Percentiles rank a stretch among this genome's conserved stretches.
These are phyloP conservation scores for Baccha elongata DNA, from an alignment of 2,888 invertebrate species.

Conservation along the genomic window DNA sequence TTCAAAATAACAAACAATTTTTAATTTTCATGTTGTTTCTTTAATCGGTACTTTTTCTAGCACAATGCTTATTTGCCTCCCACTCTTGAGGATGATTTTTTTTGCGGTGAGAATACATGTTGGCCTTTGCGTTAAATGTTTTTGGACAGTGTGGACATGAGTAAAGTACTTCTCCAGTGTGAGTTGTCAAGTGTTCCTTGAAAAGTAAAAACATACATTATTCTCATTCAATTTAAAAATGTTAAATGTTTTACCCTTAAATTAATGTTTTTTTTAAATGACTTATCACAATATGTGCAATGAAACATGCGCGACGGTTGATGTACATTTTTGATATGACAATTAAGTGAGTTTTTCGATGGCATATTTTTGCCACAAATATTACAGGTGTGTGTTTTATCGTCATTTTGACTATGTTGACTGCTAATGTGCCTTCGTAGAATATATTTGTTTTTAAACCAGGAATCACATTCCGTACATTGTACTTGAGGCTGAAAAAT, in stretches of 20 bases:
- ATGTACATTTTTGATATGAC: slow-evolving; percentile 75
- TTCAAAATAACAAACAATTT: neutral
- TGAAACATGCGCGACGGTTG: slow-evolving; percentile 67
- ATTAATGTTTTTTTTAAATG: slow-evolving; percentile 76
- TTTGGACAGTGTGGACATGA: slow-evolving; percentile 77
- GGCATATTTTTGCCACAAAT: slow-evolving; percentile 75
- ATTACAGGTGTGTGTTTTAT: slow-evolving; percentile 68
- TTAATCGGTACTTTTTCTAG: neutral
- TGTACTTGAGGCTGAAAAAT: slow-evolving; percentile 74
- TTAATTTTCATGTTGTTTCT: neutral
- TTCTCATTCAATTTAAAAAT: too few relatives aligned
- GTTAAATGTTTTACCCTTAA: slow-evolving; percentile 14
- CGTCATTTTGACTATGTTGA: slow-evolving; percentile 69
- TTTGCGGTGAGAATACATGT: slow-evolving; percentile 78
- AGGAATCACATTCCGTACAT: slow-evolving; percentile 74
- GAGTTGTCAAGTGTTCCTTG: slow-evolving; percentile 77
- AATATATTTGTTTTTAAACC: slow-evolving; percentile 74
- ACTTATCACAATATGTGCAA: slow-evolving; percentile 78
- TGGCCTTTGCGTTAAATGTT: slow-evolving; percentile 77
- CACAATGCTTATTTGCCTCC: slow-evolving; percentile 74
- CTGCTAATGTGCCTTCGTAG: slow-evolving; percentile 74
- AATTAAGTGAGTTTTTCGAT: slow-evolving; percentile 74
- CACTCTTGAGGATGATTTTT: slow-evolving; percentile 77
- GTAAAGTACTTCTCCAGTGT: slow-evolving; percentile 77
- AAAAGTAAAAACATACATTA: slow-evolving; percentile 8